Conservation (phyloP, 2,888 invertebrate species). For the Apodemia duryi region DNA sequence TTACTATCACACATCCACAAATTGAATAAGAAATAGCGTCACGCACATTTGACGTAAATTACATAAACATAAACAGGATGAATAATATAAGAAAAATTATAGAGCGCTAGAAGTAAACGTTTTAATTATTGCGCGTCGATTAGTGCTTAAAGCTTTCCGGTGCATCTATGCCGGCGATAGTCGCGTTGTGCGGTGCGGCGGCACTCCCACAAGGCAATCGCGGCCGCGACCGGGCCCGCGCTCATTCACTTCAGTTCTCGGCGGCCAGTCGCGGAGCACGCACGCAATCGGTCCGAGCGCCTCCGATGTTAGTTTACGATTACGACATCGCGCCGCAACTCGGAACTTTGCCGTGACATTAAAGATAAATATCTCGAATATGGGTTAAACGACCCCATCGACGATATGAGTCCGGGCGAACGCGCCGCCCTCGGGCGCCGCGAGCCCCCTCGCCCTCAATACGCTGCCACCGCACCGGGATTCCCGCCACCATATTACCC, state of each 20-base stretch:
- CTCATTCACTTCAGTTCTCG: slow-evolving; percentile 74
- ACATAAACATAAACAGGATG: too few species aligned
- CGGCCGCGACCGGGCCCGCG: slow-evolving; percentile 57
- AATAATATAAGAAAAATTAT: background rate
- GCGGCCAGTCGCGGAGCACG: slow-evolving; percentile 67
- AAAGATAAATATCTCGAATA: slow-evolving; percentile 72
- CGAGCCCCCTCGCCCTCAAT: slow-evolving; percentile 76
- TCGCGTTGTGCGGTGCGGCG: slow-evolving; percentile 58
- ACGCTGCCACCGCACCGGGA: slow-evolving; percentile 70
- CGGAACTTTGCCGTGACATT: slow-evolving; percentile 73
- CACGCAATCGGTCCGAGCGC: slow-evolving; percentile 57
- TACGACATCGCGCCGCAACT: slow-evolving; percentile 69
- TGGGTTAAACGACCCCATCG: slow-evolving; percentile 84
- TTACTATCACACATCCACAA: too few species aligned
- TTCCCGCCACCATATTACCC: slow-evolving; percentile 75
- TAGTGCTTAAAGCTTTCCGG: slow-evolving; percentile 74
- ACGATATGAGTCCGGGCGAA: slow-evolving; percentile 77
- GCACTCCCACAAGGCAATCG: slow-evolving; percentile 64
- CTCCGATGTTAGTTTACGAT: slow-evolving; percentile 75
- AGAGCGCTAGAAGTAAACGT: slow-evolving; percentile 60
- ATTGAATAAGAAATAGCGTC: too few species aligned
- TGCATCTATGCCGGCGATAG: slow-evolving; percentile 60
- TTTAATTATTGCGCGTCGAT: slow-evolving; percentile 71
- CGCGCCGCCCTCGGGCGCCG: slow-evolving; percentile 75
- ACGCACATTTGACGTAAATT: too few species aligned